Evolutionary conservation across 2,797 vertebrate species (phyloP), one percentile per base, ranked within the genome.

Genomic region (Hafferia zeledoni): DNA sequence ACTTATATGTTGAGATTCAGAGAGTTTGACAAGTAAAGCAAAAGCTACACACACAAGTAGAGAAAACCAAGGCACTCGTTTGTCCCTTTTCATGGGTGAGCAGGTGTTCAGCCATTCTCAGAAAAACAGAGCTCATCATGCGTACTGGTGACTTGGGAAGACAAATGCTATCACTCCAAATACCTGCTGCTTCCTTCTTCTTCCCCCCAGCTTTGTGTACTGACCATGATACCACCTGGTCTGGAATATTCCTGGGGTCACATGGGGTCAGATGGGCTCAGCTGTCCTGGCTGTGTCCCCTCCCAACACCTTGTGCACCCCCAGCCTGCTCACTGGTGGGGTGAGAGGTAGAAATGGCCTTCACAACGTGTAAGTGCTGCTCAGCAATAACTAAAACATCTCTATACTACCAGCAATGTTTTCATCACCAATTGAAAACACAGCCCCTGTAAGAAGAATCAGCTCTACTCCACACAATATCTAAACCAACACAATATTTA

Each of bases 1-100:
- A 3, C 3, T 44, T 16, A 25, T 37, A 6, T 11, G 6, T 25
- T 44, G 49, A n/a, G 20, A 37, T 22, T 44, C 13, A 69, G 23
- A 14, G 5, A 25, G 31, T 37, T 49, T 28, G 56, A 50, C 9
- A 50, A 9, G 49, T 35, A 69, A 76, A 63, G 27, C 31, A 56
- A 61, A 83, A 63, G 6, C 28, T 23, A 44, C 56, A 50, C 6
- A 28, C 4, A 19, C 4, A 49, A 63, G 31, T 20, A 49, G 56
- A 69, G 5, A 18, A 75, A 55, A 63, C 9, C 6, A 30, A 25
- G 31, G 0, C 43, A 49, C 37, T 56, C 0, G 20, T 63, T 49
- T 17, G 25, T 24, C 17, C 23, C 2, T 76, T 69, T 16, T 27
- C 31, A n/a, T 6, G 6, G 18, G 2, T 13, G 55, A 31, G 22